Conservation (phyloP, 2,797 vertebrate species). For the Myripristis jacobus region DNA sequence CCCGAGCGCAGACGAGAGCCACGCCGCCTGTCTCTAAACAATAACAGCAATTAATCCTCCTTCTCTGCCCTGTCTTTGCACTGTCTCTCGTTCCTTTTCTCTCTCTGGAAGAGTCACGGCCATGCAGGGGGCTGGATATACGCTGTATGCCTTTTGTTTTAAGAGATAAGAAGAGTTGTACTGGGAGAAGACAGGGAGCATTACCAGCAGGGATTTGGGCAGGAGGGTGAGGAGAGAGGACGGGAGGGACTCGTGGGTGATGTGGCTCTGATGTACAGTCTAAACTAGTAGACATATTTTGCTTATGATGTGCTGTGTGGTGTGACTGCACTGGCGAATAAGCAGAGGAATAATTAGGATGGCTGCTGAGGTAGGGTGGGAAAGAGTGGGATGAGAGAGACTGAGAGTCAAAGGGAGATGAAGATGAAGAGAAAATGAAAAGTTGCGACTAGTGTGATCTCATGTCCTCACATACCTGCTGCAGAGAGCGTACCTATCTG, state of each 20-base stretch:
- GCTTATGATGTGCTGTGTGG: conserved; percentile 55
- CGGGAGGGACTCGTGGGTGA: conserved; percentile 20
- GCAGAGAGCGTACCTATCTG: conserved; percentile 55
- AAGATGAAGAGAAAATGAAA: conserved; percentile 45
- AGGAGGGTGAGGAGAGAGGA: conserved; percentile 41
- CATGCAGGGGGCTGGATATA: conserved; percentile 30
- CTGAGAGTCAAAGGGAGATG: conserved; percentile 27
- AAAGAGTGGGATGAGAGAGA: conserved; percentile 56
- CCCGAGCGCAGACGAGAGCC: background rate
- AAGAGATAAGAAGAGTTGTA: conserved; percentile 34
- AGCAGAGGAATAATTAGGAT: conserved; percentile 66
- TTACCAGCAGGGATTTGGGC: conserved; percentile 34
- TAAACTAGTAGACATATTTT: conserved; percentile 51
- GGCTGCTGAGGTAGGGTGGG: conserved; percentile 55
- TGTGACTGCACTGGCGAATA: conserved; percentile 59
- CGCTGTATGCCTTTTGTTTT: conserved; percentile 45
- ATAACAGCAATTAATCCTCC: conserved; percentile 34
- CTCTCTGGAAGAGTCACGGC: conserved; percentile 41
- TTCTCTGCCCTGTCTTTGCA: conserved; percentile 26
- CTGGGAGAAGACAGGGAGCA: conserved; percentile 10
- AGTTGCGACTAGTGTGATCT: conserved; percentile 20
- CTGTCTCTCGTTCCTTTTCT: conserved; percentile 27
- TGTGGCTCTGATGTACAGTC: conserved; percentile 47
- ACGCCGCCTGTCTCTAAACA: conserved; percentile 26
- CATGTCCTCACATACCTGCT: conserved; percentile 40